phyloP scores from a whole-genome alignment of 2,888 invertebrate genomes.

The Leucozona laternaria region DNA sequence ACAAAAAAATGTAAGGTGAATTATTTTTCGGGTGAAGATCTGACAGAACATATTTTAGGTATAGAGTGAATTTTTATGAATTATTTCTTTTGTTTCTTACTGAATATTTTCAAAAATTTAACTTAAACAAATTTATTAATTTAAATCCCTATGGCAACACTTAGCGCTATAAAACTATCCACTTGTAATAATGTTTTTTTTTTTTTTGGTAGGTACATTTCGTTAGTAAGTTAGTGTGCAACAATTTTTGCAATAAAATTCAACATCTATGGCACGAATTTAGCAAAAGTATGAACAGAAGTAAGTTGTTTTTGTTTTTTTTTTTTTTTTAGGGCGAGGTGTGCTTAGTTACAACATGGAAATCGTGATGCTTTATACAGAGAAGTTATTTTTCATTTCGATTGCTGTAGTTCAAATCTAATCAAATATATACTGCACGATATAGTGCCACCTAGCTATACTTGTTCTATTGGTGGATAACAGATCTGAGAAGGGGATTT shows the following conservation, averaged over 20 bases:
- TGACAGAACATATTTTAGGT: too few relatives aligned
- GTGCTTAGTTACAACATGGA: conserved; percentile 34
- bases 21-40: too few relatives aligned
- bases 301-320: background rate
- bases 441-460: background rate
- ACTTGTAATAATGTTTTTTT: conserved; percentile 53
- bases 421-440: background rate
- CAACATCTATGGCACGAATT: conserved; percentile 54
- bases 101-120: too few relatives aligned
- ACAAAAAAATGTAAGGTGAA: too few relatives aligned
- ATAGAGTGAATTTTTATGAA: too few relatives aligned
- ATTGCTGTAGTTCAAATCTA: background rate
- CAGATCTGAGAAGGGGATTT: too few relatives aligned
- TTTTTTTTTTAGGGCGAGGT: conserved; percentile 56
- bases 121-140: background rate
- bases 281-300: conserved; percentile 13
- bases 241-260: conserved; percentile 67
- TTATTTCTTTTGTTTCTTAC: too few relatives aligned
- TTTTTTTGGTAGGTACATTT: conserved; percentile 4
- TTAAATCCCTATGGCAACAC: conserved; percentile 16
- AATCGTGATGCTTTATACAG: background rate
- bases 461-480: background rate
- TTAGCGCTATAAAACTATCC: conserved; percentile 13
- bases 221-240: conserved; percentile 55
- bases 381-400: background rate